Evolutionary conservation across 2,888 invertebrate genomes (phyloP).

Genomic region (Cheilosia grossa): DNA sequence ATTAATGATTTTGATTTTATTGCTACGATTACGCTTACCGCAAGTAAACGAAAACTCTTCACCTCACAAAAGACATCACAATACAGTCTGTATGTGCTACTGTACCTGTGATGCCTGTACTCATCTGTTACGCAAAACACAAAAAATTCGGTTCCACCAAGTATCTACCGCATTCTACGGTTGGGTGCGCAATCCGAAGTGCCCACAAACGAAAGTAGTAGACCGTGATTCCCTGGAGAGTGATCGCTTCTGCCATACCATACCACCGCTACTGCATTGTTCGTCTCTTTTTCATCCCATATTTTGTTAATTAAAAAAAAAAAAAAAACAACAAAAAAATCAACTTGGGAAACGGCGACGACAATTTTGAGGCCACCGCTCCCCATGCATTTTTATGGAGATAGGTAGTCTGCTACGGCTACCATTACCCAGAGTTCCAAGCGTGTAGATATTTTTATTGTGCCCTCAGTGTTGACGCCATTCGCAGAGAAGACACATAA

Average conservation of each 20-base stretch:
- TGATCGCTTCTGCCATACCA: conserved; percentile 60
- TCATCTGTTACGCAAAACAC: conserved; percentile 51
- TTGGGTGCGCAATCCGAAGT: conserved; percentile 71
- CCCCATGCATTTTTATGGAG: conserved; percentile 58
- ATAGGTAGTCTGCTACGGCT: conserved; percentile 33
- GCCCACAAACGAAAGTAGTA: conserved; percentile 74
- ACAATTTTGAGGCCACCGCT: conserved; percentile 65
- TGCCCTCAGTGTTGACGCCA: conserved; percentile 62
- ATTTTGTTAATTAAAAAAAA: conserved; percentile 61
- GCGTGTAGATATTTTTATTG: conserved; percentile 63
- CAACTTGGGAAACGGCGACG: conserved; percentile 58
- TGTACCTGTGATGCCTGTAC: conserved; percentile 48
- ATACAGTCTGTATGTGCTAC: conserved; percentile 11
- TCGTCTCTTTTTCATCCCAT: conserved; percentile 58
- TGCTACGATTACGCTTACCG: conserved; percentile 59
- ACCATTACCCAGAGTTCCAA: conserved; percentile 35
- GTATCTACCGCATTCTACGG: conserved; percentile 63
- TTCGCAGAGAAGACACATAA: conserved; percentile 58
- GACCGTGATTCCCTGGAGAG: conserved; percentile 74
- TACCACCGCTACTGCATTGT: conserved; percentile 35
- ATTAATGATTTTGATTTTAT: conserved; percentile 51
- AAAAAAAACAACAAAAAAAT: conserved; percentile 17
- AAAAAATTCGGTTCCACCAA: conserved; percentile 46
- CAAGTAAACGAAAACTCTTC: conserved; percentile 55
- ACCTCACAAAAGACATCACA: conserved; percentile 21